phyloP scores from a whole-genome alignment of 2,797 vertebrate genomes.

The Rhabdomys pumilio region DNA sequence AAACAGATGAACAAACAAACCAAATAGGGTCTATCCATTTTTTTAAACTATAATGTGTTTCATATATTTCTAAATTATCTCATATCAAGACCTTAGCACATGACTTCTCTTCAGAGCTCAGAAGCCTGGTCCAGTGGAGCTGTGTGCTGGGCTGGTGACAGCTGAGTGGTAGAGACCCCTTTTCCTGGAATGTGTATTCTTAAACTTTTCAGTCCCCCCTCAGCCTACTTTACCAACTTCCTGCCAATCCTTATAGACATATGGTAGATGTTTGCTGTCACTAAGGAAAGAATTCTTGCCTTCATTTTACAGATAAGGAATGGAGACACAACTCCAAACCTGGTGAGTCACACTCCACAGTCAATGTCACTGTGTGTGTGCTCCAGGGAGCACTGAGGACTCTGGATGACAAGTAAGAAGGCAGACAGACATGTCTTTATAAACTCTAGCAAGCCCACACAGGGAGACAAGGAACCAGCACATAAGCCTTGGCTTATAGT shows the following conservation, averaged over 20 bases:
- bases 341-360: not conserved
- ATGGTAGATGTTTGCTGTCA: not conserved
- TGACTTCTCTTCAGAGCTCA: constrained; percentile 54
- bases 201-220: not conserved
- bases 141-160: not conserved
- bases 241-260: not conserved
- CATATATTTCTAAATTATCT: constrained; percentile 20
- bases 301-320: constrained; percentile 25
- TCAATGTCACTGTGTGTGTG: not conserved
- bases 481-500: not conserved
- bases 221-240: not conserved
- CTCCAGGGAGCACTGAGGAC: not conserved
- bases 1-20: not conserved
- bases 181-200: not conserved
- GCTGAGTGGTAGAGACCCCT: not conserved
- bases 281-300: not conserved
- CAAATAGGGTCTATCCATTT: not conserved
- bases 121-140: not conserved
- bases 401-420: not conserved
- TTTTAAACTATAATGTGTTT: not conserved
- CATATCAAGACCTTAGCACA: not conserved
- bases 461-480: not conserved
- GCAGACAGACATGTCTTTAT: not conserved
- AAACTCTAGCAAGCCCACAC: not conserved
- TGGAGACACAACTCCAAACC: not conserved